Base-by-base conservation (phyloP, 2,888 invertebrate species). In the Chymomyza fuscimana region DNA sequence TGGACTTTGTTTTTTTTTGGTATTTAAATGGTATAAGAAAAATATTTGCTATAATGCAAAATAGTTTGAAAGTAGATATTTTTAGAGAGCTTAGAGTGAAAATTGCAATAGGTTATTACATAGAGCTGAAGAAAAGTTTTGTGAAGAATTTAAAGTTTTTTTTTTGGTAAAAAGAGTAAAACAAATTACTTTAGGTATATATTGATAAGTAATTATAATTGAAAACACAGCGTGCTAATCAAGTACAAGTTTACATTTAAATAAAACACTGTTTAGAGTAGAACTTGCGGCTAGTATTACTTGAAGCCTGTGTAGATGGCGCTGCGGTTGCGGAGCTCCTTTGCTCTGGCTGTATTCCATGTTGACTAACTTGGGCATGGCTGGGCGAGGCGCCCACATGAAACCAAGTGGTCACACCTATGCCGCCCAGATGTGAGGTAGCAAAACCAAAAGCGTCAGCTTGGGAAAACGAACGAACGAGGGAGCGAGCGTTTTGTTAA, bases 381-480 rank as follows among this genome's bases (percentile, higher is more conserved):
- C 80, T 78, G 50, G 82, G 81, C 79, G 90, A 89, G 66, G 90
- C 89, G 77, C 92, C 92, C 73, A 91, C 89, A 89, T 92, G 92
- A 85, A 90, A 92, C 91, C 92, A 92, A 78, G 92, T 92, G 85
- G 92, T 92, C 63, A 92, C 90, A 88, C 92, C 91, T 76, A 92
- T 87, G 77, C 85, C 89, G 80, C 90, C 89, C 77, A 91, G 81
- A 73, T 88, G 83, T 73, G 78, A 81, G 64, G 85, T 87, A 40
- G 83, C 76, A 72, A 81, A 78, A 71, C 40, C 40, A 46, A 46
- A 46, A 46, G 40, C 79, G 78, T 91, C 92, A 89, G 88, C 92
- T 91, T 81, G 76, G 78, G 75, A 62, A 52, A 78, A 69, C 70
- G 73, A 67, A 72, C 56, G 63, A 62, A 63, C 16, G 54, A 22